phyloP scores from a whole-genome alignment of 1,140 invertebrate species.

The Drosophila oshimai region DNA sequence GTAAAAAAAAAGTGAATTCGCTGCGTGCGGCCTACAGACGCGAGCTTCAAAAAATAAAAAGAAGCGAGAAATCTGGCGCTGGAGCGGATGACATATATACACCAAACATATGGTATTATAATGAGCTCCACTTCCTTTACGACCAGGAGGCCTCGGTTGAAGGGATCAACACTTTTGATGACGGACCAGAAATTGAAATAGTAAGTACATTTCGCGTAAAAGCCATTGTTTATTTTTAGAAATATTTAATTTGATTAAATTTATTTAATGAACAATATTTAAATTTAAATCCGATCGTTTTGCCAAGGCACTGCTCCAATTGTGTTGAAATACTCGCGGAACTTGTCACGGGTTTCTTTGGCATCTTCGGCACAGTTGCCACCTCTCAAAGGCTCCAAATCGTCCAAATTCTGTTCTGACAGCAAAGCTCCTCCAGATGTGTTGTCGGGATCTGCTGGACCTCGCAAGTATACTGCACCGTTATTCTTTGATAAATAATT shows the following conservation, averaged over 20 bases:
- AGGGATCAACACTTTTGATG: neutral
- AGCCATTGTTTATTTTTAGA: neutral
- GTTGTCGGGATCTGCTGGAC: too few relatives aligned
- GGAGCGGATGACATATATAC: neutral
- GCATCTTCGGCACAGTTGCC: too few relatives aligned
- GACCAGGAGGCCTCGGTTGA: neutral
- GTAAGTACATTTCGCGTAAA: neutral
- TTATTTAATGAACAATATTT: too few relatives aligned
- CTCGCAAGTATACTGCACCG: neutral
- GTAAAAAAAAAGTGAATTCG: conserved; percentile 18
- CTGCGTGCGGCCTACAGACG: neutral
- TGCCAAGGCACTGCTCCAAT: too few relatives aligned
- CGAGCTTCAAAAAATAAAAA: conserved; percentile 1
- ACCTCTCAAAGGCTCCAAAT: too few relatives aligned
- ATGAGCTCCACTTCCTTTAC: neutral
- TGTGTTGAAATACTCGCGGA: too few relatives aligned
- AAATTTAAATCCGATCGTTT: too few relatives aligned
- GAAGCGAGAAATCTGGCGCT: neutral
- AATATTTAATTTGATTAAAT: neutral
- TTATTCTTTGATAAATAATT: neutral
- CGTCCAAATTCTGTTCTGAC: too few relatives aligned
- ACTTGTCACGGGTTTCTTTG: too few relatives aligned
- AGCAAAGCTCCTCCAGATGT: too few relatives aligned
- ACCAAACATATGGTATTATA: neutral
- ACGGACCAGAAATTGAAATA: neutral